Conservation (phyloP, 1,140 invertebrate genomes). For the Pomacea maculata region DNA sequence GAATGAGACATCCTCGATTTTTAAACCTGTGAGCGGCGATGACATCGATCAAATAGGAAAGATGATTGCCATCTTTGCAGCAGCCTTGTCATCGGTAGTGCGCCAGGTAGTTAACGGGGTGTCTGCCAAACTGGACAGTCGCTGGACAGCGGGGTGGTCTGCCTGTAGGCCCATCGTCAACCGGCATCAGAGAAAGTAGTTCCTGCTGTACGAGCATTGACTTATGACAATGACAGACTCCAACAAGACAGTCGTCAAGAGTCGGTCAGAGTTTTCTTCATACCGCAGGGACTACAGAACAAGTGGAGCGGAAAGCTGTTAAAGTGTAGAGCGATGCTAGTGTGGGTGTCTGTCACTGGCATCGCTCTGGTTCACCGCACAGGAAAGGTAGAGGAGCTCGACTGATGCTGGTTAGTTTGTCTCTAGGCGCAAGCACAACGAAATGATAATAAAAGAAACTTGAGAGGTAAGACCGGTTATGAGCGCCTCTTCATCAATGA, state of each 20-base stretch:
- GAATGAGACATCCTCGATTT: too few species aligned
- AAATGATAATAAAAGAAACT: constrained; percentile 1
- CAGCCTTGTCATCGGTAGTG: too few species aligned
- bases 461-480: background rate
- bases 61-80: too few species aligned
- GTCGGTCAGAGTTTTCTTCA: background rate
- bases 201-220: too few species aligned
- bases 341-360: background rate
- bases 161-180: too few species aligned
- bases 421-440: background rate
- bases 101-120: too few species aligned
- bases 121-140: too few species aligned
- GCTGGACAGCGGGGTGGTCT: too few species aligned
- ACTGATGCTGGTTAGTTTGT: background rate
- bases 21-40: too few species aligned
- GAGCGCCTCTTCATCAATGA: background rate
- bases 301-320: background rate
- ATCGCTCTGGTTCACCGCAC: background rate
- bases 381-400: background rate
- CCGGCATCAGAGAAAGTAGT: too few species aligned
- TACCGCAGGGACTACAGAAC: background rate
- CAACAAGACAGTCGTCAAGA: background rate
- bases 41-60: too few species aligned
- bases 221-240: background rate
- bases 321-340: background rate